These are phyloP conservation scores for Heliothis virescens DNA, from an alignment of 1,140 invertebrate species.

Conservation along the genomic window DNA sequence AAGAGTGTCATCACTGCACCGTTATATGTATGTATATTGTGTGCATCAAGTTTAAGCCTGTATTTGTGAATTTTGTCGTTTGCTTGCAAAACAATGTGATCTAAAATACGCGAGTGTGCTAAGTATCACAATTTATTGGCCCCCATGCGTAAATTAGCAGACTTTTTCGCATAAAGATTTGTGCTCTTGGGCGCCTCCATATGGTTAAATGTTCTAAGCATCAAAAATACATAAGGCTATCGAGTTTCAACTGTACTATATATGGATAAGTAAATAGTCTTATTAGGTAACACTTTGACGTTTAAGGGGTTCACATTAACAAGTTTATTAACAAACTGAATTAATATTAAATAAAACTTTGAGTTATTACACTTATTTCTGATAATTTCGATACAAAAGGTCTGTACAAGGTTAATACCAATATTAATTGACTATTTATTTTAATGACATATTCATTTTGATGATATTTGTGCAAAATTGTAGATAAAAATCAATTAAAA, in stretches of 20 bases:
- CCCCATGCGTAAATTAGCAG: too few species aligned
- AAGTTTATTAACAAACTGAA: slow-evolving; percentile 18
- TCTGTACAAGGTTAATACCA: slow-evolving; percentile 20
- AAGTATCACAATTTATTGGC: too few species aligned
- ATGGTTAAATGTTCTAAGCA: too few species aligned
- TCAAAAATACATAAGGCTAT: too few species aligned
- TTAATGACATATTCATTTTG: neutral
- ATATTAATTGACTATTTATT: slow-evolving; percentile 17
- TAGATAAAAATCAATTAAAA: neutral
- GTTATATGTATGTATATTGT: too few species aligned
- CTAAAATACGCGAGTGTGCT: too few species aligned
- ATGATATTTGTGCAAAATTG: neutral
- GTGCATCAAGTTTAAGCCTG: too few species aligned
- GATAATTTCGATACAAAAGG: slow-evolving; percentile 1
- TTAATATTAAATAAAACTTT: slow-evolving; percentile 16
- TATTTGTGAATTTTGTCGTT: too few species aligned
- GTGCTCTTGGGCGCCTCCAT: too few species aligned
- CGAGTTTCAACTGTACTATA: neutral
- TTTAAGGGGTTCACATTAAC: neutral
- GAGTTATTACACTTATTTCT: slow-evolving; percentile 11
- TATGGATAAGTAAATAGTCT: neutral
- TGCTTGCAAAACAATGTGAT: too few species aligned
- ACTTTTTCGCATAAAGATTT: too few species aligned
- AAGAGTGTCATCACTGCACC: too few species aligned
- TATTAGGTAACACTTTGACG: neutral